phyloP scores from a whole-genome alignment of 2,888 invertebrate species.

The Adela reaumurella region DNA sequence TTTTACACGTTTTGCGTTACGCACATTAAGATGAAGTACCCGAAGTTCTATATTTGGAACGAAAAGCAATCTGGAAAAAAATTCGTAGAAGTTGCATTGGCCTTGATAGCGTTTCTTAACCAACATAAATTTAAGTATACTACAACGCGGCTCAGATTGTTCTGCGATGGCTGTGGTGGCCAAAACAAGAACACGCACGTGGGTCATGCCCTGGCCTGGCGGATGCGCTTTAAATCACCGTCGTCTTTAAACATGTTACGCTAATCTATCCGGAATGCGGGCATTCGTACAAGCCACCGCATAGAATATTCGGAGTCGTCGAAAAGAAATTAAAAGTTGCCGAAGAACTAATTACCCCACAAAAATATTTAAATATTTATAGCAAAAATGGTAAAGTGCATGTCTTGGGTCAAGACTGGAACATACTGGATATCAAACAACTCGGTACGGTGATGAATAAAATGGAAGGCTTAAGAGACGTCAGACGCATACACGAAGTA shows the following conservation, averaged over 20 bases:
- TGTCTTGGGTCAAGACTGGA: constrained; percentile 3
- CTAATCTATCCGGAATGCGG: constrained; percentile 10
- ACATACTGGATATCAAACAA: constrained; percentile 3
- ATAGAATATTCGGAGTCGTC: constrained; percentile 9
- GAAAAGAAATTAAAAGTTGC: constrained; percentile 6
- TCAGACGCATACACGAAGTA: constrained; percentile 8
- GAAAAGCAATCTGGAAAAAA: constrained; percentile 13
- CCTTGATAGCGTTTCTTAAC: constrained; percentile 6
- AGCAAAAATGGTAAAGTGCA: constrained; percentile 3
- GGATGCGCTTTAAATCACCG: constrained; percentile 8
- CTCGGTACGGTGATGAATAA: constrained; percentile 1
- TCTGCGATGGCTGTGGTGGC: constrained; percentile 16
- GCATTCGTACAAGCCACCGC: constrained; percentile 10
- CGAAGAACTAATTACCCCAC: neutral
- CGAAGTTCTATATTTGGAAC: constrained; percentile 14
- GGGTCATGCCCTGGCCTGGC: constrained; percentile 8
- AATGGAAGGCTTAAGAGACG: constrained; percentile 7
- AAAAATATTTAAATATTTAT: constrained; percentile 5
- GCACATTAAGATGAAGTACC: constrained; percentile 13
- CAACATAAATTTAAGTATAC: constrained; percentile 10
- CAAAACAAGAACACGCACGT: constrained; percentile 16
- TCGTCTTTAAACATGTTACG: constrained; percentile 6
- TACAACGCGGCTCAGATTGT: constrained; percentile 12
- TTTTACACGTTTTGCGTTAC: constrained; percentile 14
- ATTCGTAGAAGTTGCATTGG: constrained; percentile 7